phyloP scores from a whole-genome alignment of 2,888 invertebrate genomes.

The Drosophila rellima region DNA sequence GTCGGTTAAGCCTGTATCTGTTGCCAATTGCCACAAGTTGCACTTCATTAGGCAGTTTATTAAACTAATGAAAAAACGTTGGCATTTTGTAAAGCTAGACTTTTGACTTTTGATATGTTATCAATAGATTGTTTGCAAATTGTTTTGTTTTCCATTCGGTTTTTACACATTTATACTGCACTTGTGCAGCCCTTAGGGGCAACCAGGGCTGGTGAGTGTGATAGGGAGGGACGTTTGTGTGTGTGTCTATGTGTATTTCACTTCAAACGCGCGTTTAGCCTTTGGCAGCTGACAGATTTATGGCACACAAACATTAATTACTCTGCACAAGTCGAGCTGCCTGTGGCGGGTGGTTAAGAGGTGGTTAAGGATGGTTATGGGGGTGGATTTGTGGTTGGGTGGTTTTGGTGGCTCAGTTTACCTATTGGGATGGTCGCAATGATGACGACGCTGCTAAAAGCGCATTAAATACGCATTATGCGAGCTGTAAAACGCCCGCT shows the following conservation, averaged over 20 bases:
- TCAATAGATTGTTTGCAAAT: slow-evolving; percentile 6
- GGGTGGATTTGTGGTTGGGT: neutral
- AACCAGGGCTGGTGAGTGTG: neutral
- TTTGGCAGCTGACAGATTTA: slow-evolving; percentile 57
- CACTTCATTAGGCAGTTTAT: slow-evolving; percentile 8
- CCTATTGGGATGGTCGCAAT: slow-evolving; percentile 42
- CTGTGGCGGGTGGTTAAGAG: neutral
- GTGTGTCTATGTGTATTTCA: slow-evolving; percentile 1
- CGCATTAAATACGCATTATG: slow-evolving; percentile 75
- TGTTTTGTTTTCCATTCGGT: slow-evolving; percentile 7
- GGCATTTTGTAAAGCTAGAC: neutral
- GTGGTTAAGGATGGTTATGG: neutral
- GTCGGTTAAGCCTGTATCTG: neutral
- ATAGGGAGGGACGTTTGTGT: neutral
- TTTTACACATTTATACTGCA: neutral
- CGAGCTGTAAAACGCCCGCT: slow-evolving; percentile 21
- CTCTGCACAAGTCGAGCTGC: slow-evolving; percentile 1
- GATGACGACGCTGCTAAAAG: slow-evolving; percentile 49
- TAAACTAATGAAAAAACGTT: slow-evolving; percentile 19
- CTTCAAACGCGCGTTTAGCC: slow-evolving; percentile 23
- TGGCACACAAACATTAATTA: slow-evolving; percentile 54
- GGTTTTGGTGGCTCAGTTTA: slow-evolving; percentile 15
- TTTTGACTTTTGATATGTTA: slow-evolving; percentile 1
- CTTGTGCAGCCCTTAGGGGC: neutral
- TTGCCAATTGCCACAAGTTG: neutral